Evolutionary conservation across 2,113 vertebrate species (phyloP).

Genomic region (Anoura caudifer): DNA sequence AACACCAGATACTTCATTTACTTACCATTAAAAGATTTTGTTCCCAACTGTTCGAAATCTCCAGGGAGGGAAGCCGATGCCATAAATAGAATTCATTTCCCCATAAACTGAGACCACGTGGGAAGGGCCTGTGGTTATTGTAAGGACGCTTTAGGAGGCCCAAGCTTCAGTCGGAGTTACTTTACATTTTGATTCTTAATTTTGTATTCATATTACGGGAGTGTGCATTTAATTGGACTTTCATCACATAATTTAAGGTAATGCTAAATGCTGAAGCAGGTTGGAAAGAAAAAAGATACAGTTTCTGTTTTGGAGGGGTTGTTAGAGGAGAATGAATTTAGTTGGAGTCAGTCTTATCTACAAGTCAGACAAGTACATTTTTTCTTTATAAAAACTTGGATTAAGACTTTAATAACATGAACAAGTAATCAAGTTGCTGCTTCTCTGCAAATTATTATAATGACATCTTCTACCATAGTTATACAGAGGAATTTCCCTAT

Average conservation of each 20-base stretch:
- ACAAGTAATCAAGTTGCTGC: constrained; percentile 13
- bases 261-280: background rate
- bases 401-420: constrained; percentile 41
- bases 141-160: background rate
- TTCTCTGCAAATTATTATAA: constrained; percentile 43
- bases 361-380: constrained; percentile 20
- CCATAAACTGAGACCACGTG: background rate
- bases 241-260: constrained; percentile 27
- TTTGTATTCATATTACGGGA: constrained; percentile 12
- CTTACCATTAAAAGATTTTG: constrained; percentile 31
- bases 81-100: constrained; percentile 34
- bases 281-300: background rate
- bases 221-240: background rate
- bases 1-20: constrained; percentile 30
- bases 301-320: background rate
- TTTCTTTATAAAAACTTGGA: constrained; percentile 27
- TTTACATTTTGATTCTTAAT: constrained; percentile 24
- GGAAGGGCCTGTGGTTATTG: background rate
- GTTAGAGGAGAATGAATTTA: background rate
- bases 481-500: constrained; percentile 2
- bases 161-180: constrained; percentile 1
- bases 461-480: constrained; percentile 31
- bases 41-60: constrained; percentile 22
- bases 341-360: constrained; percentile 42
- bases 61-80: background rate